Base-by-base conservation (phyloP, 1,140 invertebrate species). In the Drosophila kikkawai region DNA sequence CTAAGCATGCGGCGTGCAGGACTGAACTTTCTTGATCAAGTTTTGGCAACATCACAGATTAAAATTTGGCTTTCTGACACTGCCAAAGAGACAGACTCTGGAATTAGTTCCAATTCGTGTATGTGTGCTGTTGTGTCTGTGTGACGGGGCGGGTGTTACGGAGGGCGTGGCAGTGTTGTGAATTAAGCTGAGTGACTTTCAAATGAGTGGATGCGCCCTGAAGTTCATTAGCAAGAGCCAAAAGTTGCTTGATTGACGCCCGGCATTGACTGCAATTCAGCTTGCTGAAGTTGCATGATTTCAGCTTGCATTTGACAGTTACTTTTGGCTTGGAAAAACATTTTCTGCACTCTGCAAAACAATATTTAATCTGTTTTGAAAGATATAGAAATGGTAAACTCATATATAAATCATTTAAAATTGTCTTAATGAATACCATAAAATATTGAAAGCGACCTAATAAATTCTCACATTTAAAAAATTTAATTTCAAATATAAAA, bases 21-120 rank as follows among this genome's bases (percentile, higher is more conserved):
- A 69, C 77, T 80, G 57, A 88, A 88, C 70, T 88, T 88, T 90
- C 75, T 90, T 90, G 73, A 90, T 88, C 81, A 88, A 88, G 66
- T 88, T 88, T 88, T 82, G 85, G 67, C 81, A 83, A 79, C 85
- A 88, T 88, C 85, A 82, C 85, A 88, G 85, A 88, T 88, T 88
- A 88, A 88, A 88, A 82, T 88, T 88, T 82, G 82, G 75, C 85
- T 88, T 88, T 88, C 87, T 90, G 85, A 84, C 86, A 85, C 75
- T 70, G 76, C 51, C 51, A 64, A 57, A 60, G 65, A 79, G 81
- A 82, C 61, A 60, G 75, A 51, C 45, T 66, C 47, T 47, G 53
- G 67, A 55, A 75, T 84, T 70, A 64, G 77, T 71, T 74, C 37
- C 34, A 9, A 45, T 26, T 45, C 34, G 26, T 26, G 4, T 64